A percentile compares a stretch with the other conserved stretches of the same genome.
Conservation (phyloP, 1,140 invertebrate genomes). For the Eueides isabella region DNA sequence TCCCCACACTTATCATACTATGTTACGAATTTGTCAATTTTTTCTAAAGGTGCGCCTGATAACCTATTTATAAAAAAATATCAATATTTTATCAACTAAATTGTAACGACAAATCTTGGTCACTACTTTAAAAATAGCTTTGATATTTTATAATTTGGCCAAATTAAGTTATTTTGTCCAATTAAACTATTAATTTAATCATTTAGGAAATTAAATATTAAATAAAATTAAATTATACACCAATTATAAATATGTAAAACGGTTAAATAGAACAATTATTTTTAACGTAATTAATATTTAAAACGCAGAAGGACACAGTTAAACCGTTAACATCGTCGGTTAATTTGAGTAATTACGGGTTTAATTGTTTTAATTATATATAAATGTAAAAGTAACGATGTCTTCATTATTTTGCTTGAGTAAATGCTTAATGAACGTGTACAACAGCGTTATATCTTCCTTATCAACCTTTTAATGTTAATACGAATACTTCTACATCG, state of each 20-base stretch:
- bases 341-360: slow-evolving; percentile 10
- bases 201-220: slow-evolving; percentile 6
- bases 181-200: slow-evolving; percentile 6
- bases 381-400: slow-evolving; percentile 19
- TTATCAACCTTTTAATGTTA: slow-evolving; percentile 7
- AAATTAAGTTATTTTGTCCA: not conserved
- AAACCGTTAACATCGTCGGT: not conserved
- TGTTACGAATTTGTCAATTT: not conserved
- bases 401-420: slow-evolving; percentile 19
- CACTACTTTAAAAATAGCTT: not conserved
- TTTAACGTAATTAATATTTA: not conserved
- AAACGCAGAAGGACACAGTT: not conserved
- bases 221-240: not conserved
- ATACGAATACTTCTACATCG: not conserved
- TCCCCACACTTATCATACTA: not conserved
- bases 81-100: not conserved
- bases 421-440: slow-evolving; percentile 20
- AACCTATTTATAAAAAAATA: not conserved
- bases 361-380: slow-evolving; percentile 27
- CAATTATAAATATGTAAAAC: slow-evolving; percentile 7
- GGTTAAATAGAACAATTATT: not conserved
- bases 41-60: not conserved
- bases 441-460: slow-evolving; percentile 22
- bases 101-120: not conserved
- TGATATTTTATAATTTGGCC: not conserved